These are phyloP conservation scores for Melanocharis versteri DNA, from an alignment of 2,113 vertebrate genomes.

Conservation along the genomic window DNA sequence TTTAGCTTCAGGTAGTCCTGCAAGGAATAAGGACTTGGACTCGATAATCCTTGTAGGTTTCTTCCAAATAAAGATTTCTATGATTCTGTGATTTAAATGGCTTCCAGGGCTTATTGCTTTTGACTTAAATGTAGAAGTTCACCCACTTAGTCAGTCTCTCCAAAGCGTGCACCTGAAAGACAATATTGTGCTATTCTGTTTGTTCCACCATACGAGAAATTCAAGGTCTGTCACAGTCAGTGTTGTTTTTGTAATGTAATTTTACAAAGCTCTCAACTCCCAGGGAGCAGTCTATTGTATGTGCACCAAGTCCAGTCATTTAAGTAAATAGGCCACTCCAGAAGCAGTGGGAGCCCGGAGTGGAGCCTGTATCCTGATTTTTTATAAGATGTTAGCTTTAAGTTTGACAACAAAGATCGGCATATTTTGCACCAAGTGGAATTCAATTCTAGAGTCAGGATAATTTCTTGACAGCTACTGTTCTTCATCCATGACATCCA, in stretches of 20 bases:
- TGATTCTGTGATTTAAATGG: not conserved
- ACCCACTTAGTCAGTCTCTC: not conserved
- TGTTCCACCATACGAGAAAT: not conserved
- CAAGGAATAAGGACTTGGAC: rapidly evolving
- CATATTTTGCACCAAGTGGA: not conserved
- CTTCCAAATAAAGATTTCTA: not conserved
- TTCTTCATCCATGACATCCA: not conserved
- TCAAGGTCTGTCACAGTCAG: not conserved
- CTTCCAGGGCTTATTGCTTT: not conserved
- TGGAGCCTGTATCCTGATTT: not conserved
- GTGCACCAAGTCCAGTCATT: not conserved
- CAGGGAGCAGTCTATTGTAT: not conserved
- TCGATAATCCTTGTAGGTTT: rapidly evolving
- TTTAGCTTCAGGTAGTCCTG: not conserved
- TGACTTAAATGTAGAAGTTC: not conserved
- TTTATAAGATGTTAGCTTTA: not conserved
- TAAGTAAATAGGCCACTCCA: not conserved
- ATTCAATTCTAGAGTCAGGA: not conserved
- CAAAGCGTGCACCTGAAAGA: not conserved
- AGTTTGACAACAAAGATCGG: not conserved
- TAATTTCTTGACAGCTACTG: not conserved
- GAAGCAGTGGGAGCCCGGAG: not conserved
- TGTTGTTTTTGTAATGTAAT: not conserved
- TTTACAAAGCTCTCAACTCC: not conserved
- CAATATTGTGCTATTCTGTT: not conserved